These are phyloP conservation scores for Silurus lanzhouensis DNA, from an alignment of 2,797 vertebrate species.

Conservation along the genomic window DNA sequence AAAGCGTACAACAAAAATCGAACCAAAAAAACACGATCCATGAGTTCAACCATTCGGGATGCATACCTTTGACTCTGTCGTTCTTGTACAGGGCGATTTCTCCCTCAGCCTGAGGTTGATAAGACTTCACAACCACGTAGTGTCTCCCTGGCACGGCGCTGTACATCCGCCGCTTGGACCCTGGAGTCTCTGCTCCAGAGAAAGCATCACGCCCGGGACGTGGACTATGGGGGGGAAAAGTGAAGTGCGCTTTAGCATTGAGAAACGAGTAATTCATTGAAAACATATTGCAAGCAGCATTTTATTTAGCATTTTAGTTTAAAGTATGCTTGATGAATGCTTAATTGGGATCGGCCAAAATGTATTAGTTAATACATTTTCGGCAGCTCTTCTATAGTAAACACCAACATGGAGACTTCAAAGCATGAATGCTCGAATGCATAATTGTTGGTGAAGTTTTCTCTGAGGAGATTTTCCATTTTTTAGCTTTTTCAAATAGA, in stretches of 20 bases:
- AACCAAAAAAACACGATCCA: background rate
- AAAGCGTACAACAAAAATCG: background rate
- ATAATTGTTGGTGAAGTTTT: background rate
- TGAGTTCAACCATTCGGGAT: background rate
- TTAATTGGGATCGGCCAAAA: background rate
- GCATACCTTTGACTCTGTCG: conserved; percentile 85
- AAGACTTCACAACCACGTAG: conserved; percentile 83
- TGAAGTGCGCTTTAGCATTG: background rate
- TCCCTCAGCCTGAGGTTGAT: conserved; percentile 86
- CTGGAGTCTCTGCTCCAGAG: conserved; percentile 73
- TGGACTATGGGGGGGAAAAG: conserved; percentile 57
- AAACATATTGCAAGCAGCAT: background rate
- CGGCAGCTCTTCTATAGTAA: background rate
- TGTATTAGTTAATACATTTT: background rate
- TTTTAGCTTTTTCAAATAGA: background rate
- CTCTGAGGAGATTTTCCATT: background rate
- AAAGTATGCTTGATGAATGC: background rate
- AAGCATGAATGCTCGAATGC: background rate
- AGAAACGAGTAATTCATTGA: background rate
- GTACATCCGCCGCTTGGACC: conserved; percentile 83
- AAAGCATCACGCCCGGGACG: conserved; percentile 64
- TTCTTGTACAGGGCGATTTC: conserved; percentile 86
- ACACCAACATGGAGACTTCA: background rate
- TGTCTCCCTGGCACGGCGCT: conserved; percentile 85
- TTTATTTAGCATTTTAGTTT: background rate